These are phyloP conservation scores for Daphoenositta chrysoptera DNA, from an alignment of 2,113 vertebrate species.

Conservation along the genomic window DNA sequence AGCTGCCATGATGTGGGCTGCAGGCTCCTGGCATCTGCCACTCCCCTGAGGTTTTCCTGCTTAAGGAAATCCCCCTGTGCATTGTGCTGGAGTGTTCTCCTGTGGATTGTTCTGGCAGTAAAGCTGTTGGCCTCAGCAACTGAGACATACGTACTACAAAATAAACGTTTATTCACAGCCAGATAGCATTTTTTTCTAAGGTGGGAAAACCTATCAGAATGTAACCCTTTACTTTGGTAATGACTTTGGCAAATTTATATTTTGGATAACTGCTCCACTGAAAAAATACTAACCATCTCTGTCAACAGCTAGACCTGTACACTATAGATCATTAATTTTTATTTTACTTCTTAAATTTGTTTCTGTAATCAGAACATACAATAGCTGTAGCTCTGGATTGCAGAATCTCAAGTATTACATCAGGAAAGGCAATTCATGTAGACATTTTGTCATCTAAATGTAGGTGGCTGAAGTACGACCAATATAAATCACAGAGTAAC, in stretches of 20 bases:
- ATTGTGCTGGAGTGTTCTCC: not conserved
- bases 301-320: not conserved
- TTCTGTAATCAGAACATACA: not conserved
- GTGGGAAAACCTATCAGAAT: not conserved
- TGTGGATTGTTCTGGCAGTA: not conserved
- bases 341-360: not conserved
- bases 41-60: not conserved
- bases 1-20: fast-evolving
- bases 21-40: not conserved
- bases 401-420: not conserved
- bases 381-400: not conserved
- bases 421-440: not conserved
- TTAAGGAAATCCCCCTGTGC: not conserved
- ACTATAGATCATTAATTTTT: not conserved
- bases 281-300: not conserved
- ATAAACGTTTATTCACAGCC: not conserved
- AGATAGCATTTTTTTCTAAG: not conserved
- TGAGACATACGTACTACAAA: not conserved
- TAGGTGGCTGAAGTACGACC: not conserved
- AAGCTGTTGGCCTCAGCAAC: fast-evolving
- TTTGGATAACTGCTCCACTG: not conserved
- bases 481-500: not conserved
- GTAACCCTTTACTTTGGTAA: not conserved
- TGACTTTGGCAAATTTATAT: not conserved
- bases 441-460: not conserved